These are phyloP conservation scores for Andricus grossulariae DNA, from an alignment of 1,140 invertebrate species.

Conservation along the genomic window DNA sequence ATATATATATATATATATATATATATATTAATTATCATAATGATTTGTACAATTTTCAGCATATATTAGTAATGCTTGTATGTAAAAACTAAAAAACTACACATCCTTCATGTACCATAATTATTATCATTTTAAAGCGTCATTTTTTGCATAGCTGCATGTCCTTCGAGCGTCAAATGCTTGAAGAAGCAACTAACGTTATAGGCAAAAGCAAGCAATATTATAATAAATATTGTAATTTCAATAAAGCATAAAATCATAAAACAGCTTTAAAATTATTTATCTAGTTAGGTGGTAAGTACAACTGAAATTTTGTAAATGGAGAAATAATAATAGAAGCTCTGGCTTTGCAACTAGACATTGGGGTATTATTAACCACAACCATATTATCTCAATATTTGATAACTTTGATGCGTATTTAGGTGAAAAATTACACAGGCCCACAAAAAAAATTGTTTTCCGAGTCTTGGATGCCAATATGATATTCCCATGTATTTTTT, in stretches of 20 bases:
- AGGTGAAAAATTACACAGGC: too few species aligned
- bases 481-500: too few species aligned
- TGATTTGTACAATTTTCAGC: background rate
- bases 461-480: too few species aligned
- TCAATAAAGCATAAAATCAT: conserved; percentile 19
- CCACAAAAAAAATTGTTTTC: too few species aligned
- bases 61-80: conserved; percentile 18
- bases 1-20: too few species aligned
- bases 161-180: conserved; percentile 15
- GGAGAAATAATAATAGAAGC: background rate
- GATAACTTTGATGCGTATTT: background rate
- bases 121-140: conserved; percentile 27
- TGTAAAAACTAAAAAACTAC: conserved; percentile 20
- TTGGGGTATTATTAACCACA: background rate
- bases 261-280: background rate
- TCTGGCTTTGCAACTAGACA: background rate
- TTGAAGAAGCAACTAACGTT: background rate
- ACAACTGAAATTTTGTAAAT: background rate
- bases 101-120: conserved; percentile 10
- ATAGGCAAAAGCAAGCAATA: conserved; percentile 23
- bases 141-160: conserved; percentile 22
- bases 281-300: background rate
- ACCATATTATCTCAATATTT: conserved; percentile 13
- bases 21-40: background rate
- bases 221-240: conserved; percentile 25